A percentile compares a stretch with the other conserved stretches of the same genome.
These are phyloP conservation scores for Chionis minor DNA, from an alignment of 2,113 vertebrate species.

Conservation along the genomic window DNA sequence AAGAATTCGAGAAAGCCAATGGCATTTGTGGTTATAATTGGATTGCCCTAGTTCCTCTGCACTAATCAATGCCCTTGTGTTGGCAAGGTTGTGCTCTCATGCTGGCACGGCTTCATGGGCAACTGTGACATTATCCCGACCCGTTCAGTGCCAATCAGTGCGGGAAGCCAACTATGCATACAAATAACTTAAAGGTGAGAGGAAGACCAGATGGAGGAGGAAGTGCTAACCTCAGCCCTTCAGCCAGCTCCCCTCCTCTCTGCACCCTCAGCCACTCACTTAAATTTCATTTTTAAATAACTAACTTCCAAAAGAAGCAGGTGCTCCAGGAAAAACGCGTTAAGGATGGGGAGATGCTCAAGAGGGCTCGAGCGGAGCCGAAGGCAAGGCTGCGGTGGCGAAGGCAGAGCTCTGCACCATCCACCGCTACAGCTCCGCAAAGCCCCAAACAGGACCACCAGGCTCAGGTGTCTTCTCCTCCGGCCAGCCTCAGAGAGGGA, in stretches of 20 bases:
- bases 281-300: background rate
- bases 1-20: slow-evolving; percentile 46
- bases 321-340: background rate
- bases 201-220: background rate
- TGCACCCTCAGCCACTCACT: background rate
- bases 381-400: accelerated
- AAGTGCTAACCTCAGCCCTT: background rate
- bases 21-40: slow-evolving; percentile 61
- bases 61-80: slow-evolving; percentile 59
- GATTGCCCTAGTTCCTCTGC: slow-evolving; percentile 63
- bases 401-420: background rate
- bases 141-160: background rate
- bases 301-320: background rate
- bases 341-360: background rate
- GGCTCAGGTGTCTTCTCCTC: background rate
- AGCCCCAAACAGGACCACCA: accelerated
- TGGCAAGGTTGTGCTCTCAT: slow-evolving; percentile 55
- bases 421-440: accelerated
- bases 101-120: slow-evolving; percentile 15
- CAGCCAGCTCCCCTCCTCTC: background rate
- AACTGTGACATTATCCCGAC: slow-evolving; percentile 33
- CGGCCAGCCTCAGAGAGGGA: background rate
- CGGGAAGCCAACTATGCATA: slow-evolving; percentile 10
- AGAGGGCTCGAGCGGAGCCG: accelerated
- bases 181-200: slow-evolving; percentile 58